Evolutionary conservation across 1,140 invertebrate species (phyloP), one percentile per base, ranked within the genome.

Genomic region (Lordiphosa mommai): DNA sequence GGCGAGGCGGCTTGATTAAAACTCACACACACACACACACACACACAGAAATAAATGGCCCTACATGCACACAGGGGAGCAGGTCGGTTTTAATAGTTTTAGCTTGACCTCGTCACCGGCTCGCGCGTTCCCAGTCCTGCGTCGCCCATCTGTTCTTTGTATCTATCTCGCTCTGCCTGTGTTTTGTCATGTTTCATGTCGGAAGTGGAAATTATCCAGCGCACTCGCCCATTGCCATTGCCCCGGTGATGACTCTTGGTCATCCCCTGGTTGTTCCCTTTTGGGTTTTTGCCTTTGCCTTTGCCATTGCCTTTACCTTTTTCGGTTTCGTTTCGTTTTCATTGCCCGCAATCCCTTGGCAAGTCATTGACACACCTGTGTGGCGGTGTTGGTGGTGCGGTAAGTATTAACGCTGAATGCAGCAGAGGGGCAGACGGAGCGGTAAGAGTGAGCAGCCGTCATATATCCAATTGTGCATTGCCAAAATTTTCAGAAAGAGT

Each of bases 291-390:
- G 41, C 46, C 64, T 58, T 67, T 46, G 44, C 49, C 55, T 58
- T 49, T 43, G 49, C 29, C 61, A n/a, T n/a, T n/a, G n/a, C n/a
- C 23, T 32, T 46, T 46, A 32, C 43, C 30, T 47, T 46, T 66
- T 72, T 70, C 70, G 61, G 70, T 64, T 82, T 72, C 73, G 67
- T 79, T 82, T 80, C 76, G 76, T 80, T 80, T 80, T 82, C 74
- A 82, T 82, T 82, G 70, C 61, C 70, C 65, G 38, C 56, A 67
- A 56, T 61, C 74, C 74, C 76, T 38, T 61, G 55, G 59, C 58
- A 80, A 80, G 71, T 82, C 76, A 82, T 71, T 63, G 76, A 72
- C 76, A 84, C 76, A 82, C 76, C 76, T 84, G 77, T 76, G 53
- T 49, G 43, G 5, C 1, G 23, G 23, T 27, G 23, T 7, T 27